phyloP scores from a whole-genome alignment of 2,888 invertebrate genomes.

The Tiphia femorata region DNA sequence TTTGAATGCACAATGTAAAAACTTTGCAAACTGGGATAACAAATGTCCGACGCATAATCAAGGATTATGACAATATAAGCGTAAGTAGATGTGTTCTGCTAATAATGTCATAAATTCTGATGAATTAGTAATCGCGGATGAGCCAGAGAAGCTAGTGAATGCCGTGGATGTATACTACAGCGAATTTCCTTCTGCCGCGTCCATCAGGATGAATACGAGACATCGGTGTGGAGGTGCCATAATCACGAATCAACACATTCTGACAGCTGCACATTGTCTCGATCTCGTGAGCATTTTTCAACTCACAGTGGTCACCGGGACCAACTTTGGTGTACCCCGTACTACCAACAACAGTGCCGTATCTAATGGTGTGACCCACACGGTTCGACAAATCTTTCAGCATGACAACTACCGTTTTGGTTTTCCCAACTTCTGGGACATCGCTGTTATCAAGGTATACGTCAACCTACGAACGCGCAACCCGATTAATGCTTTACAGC shows the following conservation, averaged over 20 bases:
- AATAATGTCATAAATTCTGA: too few species aligned
- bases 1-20: too few species aligned
- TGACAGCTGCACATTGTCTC: conserved; percentile 39
- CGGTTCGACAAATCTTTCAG: background rate
- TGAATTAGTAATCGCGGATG: conserved; percentile 15
- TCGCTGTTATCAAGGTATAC: conserved; percentile 27
- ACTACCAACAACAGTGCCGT: too few species aligned
- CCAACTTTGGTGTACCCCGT: conserved; percentile 1
- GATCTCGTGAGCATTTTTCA: background rate
- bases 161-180: conserved; percentile 11
- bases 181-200: conserved; percentile 30
- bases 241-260: conserved; percentile 17
- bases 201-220: background rate
- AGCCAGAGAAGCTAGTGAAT: conserved; percentile 19
- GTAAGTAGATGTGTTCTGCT: too few species aligned
- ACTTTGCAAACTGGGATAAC: too few species aligned
- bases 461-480: too few species aligned
- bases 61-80: too few species aligned
- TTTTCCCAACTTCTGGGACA: conserved; percentile 13
- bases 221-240: conserved; percentile 37
- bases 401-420: conserved; percentile 7
- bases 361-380: conserved; percentile 15
- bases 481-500: too few species aligned
- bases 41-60: too few species aligned
- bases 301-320: conserved; percentile 18